Evolutionary conservation across 2,113 vertebrate species (phyloP).

Genomic region (Ifrita kowaldi): DNA sequence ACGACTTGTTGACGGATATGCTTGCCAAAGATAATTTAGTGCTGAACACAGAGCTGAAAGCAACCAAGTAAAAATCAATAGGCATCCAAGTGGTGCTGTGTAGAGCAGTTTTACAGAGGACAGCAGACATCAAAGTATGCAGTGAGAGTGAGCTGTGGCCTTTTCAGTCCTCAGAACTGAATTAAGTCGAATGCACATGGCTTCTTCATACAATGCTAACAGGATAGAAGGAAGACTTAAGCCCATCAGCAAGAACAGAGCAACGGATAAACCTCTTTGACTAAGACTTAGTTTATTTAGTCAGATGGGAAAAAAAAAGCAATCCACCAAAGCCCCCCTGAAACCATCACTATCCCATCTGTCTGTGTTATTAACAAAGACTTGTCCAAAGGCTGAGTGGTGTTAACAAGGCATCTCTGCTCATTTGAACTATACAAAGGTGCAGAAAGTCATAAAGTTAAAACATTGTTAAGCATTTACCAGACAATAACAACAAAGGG

Average conservation of each 20-base stretch:
- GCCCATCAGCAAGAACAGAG: slow-evolving; percentile 60
- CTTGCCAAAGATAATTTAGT: slow-evolving; percentile 62
- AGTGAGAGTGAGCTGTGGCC: slow-evolving; percentile 56
- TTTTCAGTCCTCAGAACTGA: slow-evolving; percentile 37
- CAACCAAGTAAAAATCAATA: slow-evolving; percentile 56
- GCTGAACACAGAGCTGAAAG: slow-evolving; percentile 32
- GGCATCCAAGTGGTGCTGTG: slow-evolving; percentile 15
- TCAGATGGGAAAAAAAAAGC: neutral
- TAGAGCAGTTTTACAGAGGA: slow-evolving; percentile 17
- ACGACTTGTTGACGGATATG: slow-evolving; percentile 61
- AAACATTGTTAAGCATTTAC: slow-evolving; percentile 28
- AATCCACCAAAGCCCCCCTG: slow-evolving; percentile 17
- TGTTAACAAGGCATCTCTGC: slow-evolving; percentile 53
- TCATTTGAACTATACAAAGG: neutral
- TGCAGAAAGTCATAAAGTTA: slow-evolving; percentile 53
- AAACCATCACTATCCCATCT: slow-evolving; percentile 57
- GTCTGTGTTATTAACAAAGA: slow-evolving; percentile 57
- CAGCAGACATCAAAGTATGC: slow-evolving; percentile 51
- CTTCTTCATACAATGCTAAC: slow-evolving; percentile 62
- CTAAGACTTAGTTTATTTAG: slow-evolving; percentile 58
- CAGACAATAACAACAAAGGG: slow-evolving; percentile 2
- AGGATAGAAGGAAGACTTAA: slow-evolving; percentile 63
- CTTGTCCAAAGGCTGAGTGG: slow-evolving; percentile 17
- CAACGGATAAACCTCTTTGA: slow-evolving; percentile 56
- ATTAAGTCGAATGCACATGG: slow-evolving; percentile 46